Conservation (phyloP, 1,140 invertebrate species). For the Lordiphosa clarofinis region DNA sequence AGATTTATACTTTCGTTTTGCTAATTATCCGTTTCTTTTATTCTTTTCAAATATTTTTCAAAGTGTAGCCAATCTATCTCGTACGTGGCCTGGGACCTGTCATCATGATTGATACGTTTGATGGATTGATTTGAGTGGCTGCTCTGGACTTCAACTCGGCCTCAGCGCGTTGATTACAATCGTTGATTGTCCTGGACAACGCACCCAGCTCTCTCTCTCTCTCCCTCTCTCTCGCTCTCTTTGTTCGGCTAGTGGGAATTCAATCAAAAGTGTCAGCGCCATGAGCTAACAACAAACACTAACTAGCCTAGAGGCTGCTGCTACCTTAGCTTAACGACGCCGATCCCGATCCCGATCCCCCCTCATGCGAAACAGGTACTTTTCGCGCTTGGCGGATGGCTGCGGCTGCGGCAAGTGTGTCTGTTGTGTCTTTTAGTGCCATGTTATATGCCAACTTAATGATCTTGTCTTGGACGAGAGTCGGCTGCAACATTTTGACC, state of each 20-base stretch:
- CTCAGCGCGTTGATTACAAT: slow-evolving; percentile 71
- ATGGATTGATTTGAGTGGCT: slow-evolving; percentile 74
- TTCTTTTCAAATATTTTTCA: neutral
- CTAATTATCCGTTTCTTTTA: too few relatives aligned
- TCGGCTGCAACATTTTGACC: slow-evolving; percentile 67
- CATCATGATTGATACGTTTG: slow-evolving; percentile 79
- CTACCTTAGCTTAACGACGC: slow-evolving; percentile 11
- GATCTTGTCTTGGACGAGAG: slow-evolving; percentile 75
- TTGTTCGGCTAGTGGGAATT: slow-evolving; percentile 64
- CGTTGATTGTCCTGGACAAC: slow-evolving; percentile 36
- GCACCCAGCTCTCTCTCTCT: slow-evolving; percentile 22
- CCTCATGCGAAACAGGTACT: slow-evolving; percentile 67
- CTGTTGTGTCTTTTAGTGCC: slow-evolving; percentile 76
- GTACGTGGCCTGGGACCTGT: slow-evolving; percentile 47
- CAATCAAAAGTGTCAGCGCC: slow-evolving; percentile 78
- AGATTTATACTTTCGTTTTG: too few relatives aligned
- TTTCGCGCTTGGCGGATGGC: slow-evolving; percentile 35
- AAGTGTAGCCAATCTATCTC: slow-evolving; percentile 7
- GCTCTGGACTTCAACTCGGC: slow-evolving; percentile 43
- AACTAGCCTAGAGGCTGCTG: slow-evolving; percentile 48
- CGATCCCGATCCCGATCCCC: neutral
- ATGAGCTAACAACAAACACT: slow-evolving; percentile 39
- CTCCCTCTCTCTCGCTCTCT: too few relatives aligned
- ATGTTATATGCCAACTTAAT: slow-evolving; percentile 79
- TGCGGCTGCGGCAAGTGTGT: slow-evolving; percentile 29